Percentiles rank a stretch among this genome's conserved stretches.
phyloP scores from a whole-genome alignment of 2,888 invertebrate genomes.

The Actias luna region DNA sequence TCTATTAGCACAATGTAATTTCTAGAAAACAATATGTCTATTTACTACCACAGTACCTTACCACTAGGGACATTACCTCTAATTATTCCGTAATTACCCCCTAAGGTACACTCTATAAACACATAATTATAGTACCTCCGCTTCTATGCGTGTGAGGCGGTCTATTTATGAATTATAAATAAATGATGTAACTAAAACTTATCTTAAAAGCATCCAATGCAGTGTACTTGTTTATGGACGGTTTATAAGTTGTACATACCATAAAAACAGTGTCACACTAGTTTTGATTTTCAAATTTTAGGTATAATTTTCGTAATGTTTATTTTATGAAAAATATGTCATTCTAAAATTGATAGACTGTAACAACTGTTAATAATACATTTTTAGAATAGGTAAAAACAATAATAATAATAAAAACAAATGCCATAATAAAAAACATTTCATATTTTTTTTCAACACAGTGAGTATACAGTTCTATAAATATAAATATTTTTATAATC shows the following conservation, averaged over 20 bases:
- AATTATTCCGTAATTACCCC: slow-evolving; percentile 30
- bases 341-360: no score
- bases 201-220: neutral
- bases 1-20: neutral
- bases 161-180: slow-evolving; percentile 7
- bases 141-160: neutral
- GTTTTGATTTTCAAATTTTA: neutral
- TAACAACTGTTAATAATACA: no score
- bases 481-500: no score
- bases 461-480: no score
- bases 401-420: no score
- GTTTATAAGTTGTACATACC: neutral
- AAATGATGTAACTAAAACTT: neutral
- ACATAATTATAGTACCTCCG: slow-evolving; percentile 13
- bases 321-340: no score
- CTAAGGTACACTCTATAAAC: slow-evolving; percentile 23
- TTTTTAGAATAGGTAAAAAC: no score
- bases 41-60: neutral
- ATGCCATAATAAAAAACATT: no score
- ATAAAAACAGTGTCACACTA: neutral
- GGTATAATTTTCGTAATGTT: no score
- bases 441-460: no score
- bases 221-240: neutral
- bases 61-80: slow-evolving; percentile 22
- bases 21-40: neutral